phyloP scores from a whole-genome alignment of 2,797 vertebrate species.

The Clarias laeviceps region DNA sequence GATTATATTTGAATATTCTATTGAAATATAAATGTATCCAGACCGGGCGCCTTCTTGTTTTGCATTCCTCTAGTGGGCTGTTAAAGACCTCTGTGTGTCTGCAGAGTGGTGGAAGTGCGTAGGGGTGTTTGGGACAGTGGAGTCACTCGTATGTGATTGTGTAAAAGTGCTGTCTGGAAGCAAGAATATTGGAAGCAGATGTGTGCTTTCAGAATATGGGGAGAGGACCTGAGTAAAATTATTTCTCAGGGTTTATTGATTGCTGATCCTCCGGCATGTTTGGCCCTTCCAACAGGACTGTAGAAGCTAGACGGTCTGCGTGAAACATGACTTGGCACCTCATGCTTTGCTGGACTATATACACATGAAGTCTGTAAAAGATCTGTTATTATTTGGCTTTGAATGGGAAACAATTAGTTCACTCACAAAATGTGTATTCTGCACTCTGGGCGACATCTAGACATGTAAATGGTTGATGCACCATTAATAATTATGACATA shows the following conservation, averaged over 20 bases:
- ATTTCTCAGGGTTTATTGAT: constrained; percentile 75
- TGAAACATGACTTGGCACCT: constrained; percentile 35
- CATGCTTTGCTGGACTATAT: neutral
- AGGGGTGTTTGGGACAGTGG: constrained; percentile 20
- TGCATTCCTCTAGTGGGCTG: constrained; percentile 64
- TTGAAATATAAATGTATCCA: neutral
- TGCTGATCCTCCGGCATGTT: constrained; percentile 77
- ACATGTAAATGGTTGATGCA: constrained; percentile 17
- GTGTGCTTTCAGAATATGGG: constrained; percentile 67
- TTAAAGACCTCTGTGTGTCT: constrained; percentile 50
- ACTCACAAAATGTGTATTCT: constrained; percentile 14
- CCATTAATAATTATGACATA: constrained; percentile 18
- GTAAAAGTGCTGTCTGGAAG: constrained; percentile 70
- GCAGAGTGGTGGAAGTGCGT: neutral
- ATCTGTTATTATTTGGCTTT: constrained; percentile 17
- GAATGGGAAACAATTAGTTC: constrained; percentile 9
- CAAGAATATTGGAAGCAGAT: constrained; percentile 84
- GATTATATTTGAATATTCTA: neutral
- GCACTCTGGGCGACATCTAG: constrained; percentile 10
- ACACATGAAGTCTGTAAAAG: neutral
- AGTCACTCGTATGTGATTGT: constrained; percentile 71
- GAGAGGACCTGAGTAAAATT: constrained; percentile 62
- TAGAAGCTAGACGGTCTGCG: constrained; percentile 37
- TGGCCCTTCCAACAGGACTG: constrained; percentile 70
- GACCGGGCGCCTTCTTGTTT: constrained; percentile 63